Conservation (phyloP, 1,140 invertebrate genomes). For the Drosophila parabipectinata region DNA sequence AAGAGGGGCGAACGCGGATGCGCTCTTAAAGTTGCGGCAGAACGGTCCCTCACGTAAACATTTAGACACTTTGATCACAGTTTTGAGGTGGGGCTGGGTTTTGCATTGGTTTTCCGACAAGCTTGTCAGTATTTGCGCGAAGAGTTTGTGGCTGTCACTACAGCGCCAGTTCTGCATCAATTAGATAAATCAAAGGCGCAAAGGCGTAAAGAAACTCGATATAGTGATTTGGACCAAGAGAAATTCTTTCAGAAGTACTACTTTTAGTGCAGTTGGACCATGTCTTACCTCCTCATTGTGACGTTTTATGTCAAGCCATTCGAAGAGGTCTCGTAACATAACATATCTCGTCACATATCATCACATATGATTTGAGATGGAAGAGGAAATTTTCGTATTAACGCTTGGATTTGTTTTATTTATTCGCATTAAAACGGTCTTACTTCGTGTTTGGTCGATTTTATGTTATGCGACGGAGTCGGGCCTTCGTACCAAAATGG, state of each 20-base stretch:
- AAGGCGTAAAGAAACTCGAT: conserved; percentile 93
- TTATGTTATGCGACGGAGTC: too few relatives aligned
- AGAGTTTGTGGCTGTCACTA: conserved; percentile 84
- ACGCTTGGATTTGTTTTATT: conserved; percentile 97
- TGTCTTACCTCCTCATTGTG: conserved; percentile 93
- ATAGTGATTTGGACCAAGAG: conserved; percentile 93
- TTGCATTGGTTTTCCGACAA: conserved; percentile 95
- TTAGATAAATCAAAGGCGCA: conserved; percentile 92
- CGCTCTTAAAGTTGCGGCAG: too few relatives aligned
- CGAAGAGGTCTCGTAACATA: conserved; percentile 93
- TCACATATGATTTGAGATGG: conserved; percentile 93
- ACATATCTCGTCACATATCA: conserved; percentile 92
- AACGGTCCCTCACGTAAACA: too few relatives aligned
- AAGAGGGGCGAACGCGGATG: too few relatives aligned
- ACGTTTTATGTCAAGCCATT: conserved; percentile 90
- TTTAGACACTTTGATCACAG: conserved; percentile 91
- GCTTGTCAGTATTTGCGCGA: conserved; percentile 92
- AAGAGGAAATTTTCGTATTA: conserved; percentile 88
- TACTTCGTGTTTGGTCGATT: too few relatives aligned
- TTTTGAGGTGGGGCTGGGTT: conserved; percentile 94
- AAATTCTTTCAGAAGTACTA: conserved; percentile 93
- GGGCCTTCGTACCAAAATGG: too few relatives aligned
- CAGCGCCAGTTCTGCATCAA: conserved; percentile 89
- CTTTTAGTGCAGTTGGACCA: conserved; percentile 95
- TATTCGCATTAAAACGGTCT: too few relatives aligned